These are phyloP conservation scores for Lordiphosa stackelbergi DNA, from an alignment of 1,140 invertebrate genomes.

Conservation along the genomic window DNA sequence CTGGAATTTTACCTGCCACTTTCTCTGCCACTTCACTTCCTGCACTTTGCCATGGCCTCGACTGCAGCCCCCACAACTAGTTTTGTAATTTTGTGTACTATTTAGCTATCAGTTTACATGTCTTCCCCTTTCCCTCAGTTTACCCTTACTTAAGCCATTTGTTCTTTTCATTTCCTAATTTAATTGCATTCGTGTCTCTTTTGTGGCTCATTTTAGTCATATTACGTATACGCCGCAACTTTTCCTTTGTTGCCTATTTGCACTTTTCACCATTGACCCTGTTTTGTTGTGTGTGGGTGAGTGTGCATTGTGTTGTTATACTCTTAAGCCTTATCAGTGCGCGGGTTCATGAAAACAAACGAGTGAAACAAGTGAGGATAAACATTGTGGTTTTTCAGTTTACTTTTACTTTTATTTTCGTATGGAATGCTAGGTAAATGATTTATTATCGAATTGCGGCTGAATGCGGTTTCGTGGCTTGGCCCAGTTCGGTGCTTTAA, in stretches of 20 bases:
- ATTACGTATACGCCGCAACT: constrained; percentile 5
- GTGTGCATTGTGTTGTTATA: constrained; percentile 1
- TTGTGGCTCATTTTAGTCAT: constrained; percentile 3
- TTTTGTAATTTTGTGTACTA: constrained; percentile 4
- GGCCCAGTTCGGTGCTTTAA: constrained; percentile 7
- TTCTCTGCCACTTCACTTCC: background rate
- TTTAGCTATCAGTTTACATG: constrained; percentile 1
- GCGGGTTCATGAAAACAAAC: background rate
- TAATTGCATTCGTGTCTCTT: constrained; percentile 11
- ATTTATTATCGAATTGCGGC: constrained; percentile 11
- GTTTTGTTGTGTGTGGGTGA: background rate
- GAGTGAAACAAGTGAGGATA: background rate
- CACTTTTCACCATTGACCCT: constrained; percentile 8
- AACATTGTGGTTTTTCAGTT: constrained; percentile 8
- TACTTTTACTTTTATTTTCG: background rate
- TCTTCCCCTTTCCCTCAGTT: background rate
- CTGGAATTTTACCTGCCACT: background rate
- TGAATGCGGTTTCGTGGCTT: constrained; percentile 7
- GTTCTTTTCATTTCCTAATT: constrained; percentile 8
- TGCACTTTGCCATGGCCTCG: constrained; percentile 2
- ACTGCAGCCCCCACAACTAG: background rate
- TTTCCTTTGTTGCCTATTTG: constrained; percentile 4
- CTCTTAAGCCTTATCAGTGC: constrained; percentile 9
- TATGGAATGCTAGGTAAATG: constrained; percentile 4
- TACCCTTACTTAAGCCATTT: constrained; percentile 8